Percentiles rank a stretch among this genome's conserved stretches.
These are phyloP conservation scores for Gallinago jamesoni DNA, from an alignment of 2,113 vertebrate genomes.

Conservation along the genomic window DNA sequence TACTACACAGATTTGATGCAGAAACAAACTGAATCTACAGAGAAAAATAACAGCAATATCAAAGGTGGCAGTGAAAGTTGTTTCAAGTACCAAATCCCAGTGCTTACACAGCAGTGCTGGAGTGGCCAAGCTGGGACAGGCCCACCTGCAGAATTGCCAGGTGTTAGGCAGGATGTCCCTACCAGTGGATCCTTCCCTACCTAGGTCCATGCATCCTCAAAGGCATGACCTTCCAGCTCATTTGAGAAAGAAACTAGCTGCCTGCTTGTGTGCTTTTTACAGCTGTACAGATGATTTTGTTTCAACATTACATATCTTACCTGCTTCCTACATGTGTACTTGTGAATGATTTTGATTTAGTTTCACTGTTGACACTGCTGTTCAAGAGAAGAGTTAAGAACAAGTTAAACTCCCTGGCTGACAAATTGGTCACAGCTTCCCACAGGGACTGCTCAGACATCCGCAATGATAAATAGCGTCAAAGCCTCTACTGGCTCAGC, in stretches of 20 bases:
- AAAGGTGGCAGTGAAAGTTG: not conserved
- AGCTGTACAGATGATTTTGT: not conserved
- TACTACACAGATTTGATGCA: not conserved
- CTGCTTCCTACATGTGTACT: not conserved
- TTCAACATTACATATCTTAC: not conserved
- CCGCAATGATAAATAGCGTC: slow-evolving; percentile 37
- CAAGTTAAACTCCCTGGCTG: slow-evolving; percentile 25
- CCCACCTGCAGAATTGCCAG: not conserved
- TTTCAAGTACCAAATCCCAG: not conserved
- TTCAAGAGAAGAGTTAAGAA: slow-evolving; percentile 7
- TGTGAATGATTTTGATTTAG: not conserved
- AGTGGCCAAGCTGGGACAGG: not conserved
- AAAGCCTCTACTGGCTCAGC: slow-evolving; percentile 41
- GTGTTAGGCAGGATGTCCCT: not conserved
- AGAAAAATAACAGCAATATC: not conserved
- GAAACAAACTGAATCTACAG: not conserved
- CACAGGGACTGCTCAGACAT: slow-evolving; percentile 32
- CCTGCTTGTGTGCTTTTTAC: not conserved
- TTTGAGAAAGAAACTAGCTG: not conserved
- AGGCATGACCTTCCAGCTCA: not conserved
- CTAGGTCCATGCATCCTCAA: not conserved
- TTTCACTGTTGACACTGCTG: not conserved
- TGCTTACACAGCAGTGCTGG: not conserved
- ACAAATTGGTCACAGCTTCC: slow-evolving; percentile 31
- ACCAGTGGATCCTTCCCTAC: not conserved